Evolutionary conservation across 1,140 invertebrate genomes (phyloP).

Genomic region (Spodoptera litura): DNA sequence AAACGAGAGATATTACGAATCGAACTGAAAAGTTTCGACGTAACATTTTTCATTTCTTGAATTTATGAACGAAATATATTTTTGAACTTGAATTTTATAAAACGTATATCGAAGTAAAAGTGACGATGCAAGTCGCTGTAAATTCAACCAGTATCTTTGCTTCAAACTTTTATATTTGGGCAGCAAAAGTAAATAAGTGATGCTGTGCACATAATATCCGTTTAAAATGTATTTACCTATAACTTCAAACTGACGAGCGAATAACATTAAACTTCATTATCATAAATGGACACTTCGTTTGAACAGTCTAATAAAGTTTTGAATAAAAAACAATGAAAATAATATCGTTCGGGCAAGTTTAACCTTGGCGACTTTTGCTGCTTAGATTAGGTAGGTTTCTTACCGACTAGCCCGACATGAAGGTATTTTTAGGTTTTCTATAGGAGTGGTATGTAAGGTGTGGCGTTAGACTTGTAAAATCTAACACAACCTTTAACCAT

Average conservation of each 20-base stretch:
- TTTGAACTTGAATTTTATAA: slow-evolving; percentile 3
- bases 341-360: neutral
- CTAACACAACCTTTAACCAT: too few relatives aligned
- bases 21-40: slow-evolving; percentile 3
- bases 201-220: too few relatives aligned
- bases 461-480: neutral
- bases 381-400: neutral
- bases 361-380: slow-evolving; percentile 9
- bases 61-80: slow-evolving; percentile 8
- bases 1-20: neutral
- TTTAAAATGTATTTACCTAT: too few relatives aligned
- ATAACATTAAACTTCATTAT: too few relatives aligned
- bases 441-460: neutral
- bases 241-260: too few relatives aligned
- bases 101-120: neutral
- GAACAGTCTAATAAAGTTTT: neutral
- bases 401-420: neutral
- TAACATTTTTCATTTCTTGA: slow-evolving; percentile 12
- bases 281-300: too few relatives aligned
- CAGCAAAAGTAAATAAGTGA: neutral
- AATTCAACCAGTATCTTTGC: neutral
- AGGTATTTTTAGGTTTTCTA: neutral
- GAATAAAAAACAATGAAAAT: slow-evolving; percentile 1
- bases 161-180: neutral
- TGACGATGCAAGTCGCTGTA: neutral